Evolutionary conservation across 2,888 invertebrate genomes (phyloP).

Genomic region (Ptilodon capucinus): DNA sequence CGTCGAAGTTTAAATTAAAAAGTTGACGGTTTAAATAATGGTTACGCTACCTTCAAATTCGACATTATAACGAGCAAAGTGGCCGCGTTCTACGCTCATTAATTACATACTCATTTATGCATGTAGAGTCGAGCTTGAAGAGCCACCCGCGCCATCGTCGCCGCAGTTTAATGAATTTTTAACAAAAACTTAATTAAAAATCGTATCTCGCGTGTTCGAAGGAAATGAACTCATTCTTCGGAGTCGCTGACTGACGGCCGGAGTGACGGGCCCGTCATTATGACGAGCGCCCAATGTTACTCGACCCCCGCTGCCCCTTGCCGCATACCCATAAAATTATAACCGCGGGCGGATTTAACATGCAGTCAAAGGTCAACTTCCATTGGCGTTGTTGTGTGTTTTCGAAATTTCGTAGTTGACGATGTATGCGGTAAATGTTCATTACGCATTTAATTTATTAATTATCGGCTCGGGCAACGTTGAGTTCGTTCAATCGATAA

Average conservation of each 20-base stretch:
- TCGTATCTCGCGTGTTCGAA: slow-evolving; percentile 79
- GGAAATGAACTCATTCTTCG: slow-evolving; percentile 82
- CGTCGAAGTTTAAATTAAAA: slow-evolving; percentile 55
- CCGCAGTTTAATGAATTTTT: slow-evolving; percentile 77
- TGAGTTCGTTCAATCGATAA: slow-evolving; percentile 48
- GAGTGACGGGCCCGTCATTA: slow-evolving; percentile 77
- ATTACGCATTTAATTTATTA: slow-evolving; percentile 68
- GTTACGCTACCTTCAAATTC: slow-evolving; percentile 54
- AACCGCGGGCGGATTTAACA: slow-evolving; percentile 47
- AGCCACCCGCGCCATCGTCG: slow-evolving; percentile 60
- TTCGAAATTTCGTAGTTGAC: slow-evolving; percentile 70
- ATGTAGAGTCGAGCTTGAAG: slow-evolving; percentile 55
- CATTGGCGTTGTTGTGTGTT: slow-evolving; percentile 60
- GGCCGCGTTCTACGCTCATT: slow-evolving; percentile 62
- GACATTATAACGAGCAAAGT: slow-evolving; percentile 53
- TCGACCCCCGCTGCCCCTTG: slow-evolving; percentile 51
- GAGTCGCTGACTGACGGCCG: slow-evolving; percentile 73
- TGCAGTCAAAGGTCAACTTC: slow-evolving; percentile 55
- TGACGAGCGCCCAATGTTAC: slow-evolving; percentile 52
- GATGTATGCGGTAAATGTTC: slow-evolving; percentile 65
- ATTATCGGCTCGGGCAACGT: slow-evolving; percentile 56
- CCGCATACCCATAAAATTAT: slow-evolving; percentile 45
- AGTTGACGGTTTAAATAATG: slow-evolving; percentile 50
- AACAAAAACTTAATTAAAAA: slow-evolving; percentile 83
- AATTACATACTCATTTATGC: slow-evolving; percentile 75